Evolutionary conservation across 2,797 vertebrate genomes (phyloP).

Genomic region (Psittacula derbiana): DNA sequence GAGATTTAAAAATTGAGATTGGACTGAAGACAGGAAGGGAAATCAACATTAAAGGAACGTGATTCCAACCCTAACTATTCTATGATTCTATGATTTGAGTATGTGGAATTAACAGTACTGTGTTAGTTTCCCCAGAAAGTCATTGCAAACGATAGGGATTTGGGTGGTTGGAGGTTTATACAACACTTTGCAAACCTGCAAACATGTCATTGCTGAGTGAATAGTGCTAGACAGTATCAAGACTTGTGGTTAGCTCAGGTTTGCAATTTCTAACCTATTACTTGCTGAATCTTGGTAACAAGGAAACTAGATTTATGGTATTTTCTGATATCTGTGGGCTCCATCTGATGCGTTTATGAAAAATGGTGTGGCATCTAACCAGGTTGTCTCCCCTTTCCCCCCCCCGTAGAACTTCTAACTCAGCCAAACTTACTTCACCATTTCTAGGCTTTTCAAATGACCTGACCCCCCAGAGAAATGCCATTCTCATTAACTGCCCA

Average conservation of each 20-base stretch:
- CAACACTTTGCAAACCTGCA: not conserved
- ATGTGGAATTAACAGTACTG: not conserved
- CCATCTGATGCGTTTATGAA: not conserved
- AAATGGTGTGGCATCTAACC: not conserved
- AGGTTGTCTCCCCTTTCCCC: not conserved
- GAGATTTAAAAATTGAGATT: not conserved
- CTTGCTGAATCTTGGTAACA: not conserved
- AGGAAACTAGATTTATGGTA: not conserved
- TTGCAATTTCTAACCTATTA: not conserved
- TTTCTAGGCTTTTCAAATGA: not conserved
- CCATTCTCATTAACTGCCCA: not conserved
- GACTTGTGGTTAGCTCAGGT: not conserved
- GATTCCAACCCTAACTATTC: not conserved
- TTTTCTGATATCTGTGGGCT: not conserved
- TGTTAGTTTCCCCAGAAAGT: not conserved
- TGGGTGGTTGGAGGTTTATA: not conserved
- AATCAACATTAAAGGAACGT: not conserved
- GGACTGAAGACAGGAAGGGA: not conserved
- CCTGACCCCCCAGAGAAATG: not conserved
- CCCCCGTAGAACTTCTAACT: not conserved
- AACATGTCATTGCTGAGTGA: not conserved
- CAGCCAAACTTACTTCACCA: not conserved
- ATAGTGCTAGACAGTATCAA: not conserved
- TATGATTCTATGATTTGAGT: not conserved
- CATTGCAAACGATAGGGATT: not conserved